Conservation (phyloP, 2,797 vertebrate genomes). For the Rousettus madagascariensis region DNA sequence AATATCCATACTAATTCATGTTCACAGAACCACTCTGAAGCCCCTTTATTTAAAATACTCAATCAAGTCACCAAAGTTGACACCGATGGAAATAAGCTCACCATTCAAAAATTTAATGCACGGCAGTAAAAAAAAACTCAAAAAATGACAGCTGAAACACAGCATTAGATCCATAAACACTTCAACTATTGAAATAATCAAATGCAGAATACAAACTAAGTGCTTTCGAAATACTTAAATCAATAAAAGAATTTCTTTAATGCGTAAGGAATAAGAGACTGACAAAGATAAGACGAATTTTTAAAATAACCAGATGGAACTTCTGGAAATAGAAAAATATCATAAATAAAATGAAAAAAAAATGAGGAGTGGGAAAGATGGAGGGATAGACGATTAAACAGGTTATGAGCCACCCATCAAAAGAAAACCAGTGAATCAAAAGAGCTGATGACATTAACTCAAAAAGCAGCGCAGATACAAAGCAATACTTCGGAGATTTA, state of each 20-base stretch:
- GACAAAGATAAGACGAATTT: background rate
- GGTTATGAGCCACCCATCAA: background rate
- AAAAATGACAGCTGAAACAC: background rate
- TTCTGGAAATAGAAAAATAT: background rate
- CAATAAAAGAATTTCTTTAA: background rate
- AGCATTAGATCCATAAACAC: background rate
- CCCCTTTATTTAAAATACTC: background rate
- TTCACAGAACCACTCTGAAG: background rate
- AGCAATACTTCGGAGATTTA: background rate
- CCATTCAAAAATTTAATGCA: background rate
- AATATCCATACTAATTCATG: background rate
- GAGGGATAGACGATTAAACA: background rate
- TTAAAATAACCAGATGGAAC: background rate
- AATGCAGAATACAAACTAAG: background rate
- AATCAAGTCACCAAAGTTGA: background rate
- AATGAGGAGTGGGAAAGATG: background rate
- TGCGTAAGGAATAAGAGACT: background rate
- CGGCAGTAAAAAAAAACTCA: background rate
- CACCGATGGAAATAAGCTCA: background rate
- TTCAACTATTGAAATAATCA: background rate
- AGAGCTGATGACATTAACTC: background rate
- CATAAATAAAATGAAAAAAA: background rate
- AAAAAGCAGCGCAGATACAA: background rate
- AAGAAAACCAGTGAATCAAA: background rate
- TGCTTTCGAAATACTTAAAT: background rate